Conservation (phyloP, 2,888 invertebrate genomes). For the Atrina japonica region DNA sequence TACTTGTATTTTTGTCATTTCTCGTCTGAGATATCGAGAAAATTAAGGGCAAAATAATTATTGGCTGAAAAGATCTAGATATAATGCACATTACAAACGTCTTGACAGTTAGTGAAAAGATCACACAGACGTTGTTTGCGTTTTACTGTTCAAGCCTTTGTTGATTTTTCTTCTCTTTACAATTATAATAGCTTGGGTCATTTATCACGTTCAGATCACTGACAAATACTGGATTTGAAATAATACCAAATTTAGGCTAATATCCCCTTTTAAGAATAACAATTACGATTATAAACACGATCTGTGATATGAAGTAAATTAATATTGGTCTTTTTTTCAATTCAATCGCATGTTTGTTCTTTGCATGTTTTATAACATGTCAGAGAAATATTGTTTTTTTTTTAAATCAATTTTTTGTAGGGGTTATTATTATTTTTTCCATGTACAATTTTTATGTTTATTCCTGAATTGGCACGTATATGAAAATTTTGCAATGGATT, state of each 20-base stretch:
- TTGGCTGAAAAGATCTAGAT: constrained; percentile 34
- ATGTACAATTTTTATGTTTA: too few relatives aligned
- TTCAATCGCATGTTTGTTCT: too few relatives aligned
- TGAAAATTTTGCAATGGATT: too few relatives aligned
- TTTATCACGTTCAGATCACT: constrained; percentile 41
- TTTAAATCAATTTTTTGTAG: too few relatives aligned
- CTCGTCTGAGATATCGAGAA: constrained; percentile 22
- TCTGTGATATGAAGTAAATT: too few relatives aligned
- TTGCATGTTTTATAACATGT: too few relatives aligned
- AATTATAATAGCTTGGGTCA: constrained; percentile 36
- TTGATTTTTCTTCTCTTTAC: constrained; percentile 39
- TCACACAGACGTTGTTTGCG: constrained; percentile 26
- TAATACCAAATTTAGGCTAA: constrained; percentile 11
- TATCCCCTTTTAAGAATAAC: too few relatives aligned
- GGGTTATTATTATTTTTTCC: too few relatives aligned
- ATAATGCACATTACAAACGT: constrained; percentile 13
- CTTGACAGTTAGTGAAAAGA: constrained; percentile 40
- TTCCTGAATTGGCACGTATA: too few relatives aligned
- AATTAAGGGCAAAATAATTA: constrained; percentile 48
- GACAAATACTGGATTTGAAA: constrained; percentile 30
- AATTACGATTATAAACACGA: too few relatives aligned
- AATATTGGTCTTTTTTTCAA: too few relatives aligned
- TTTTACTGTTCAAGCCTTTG: constrained; percentile 30
- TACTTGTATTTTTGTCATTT: constrained; percentile 36
- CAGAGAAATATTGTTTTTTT: too few relatives aligned